Evolutionary conservation across 2,797 vertebrate species (phyloP), one percentile per base, ranked within the genome.

Genomic region (Acestrorhynchus altus): DNA sequence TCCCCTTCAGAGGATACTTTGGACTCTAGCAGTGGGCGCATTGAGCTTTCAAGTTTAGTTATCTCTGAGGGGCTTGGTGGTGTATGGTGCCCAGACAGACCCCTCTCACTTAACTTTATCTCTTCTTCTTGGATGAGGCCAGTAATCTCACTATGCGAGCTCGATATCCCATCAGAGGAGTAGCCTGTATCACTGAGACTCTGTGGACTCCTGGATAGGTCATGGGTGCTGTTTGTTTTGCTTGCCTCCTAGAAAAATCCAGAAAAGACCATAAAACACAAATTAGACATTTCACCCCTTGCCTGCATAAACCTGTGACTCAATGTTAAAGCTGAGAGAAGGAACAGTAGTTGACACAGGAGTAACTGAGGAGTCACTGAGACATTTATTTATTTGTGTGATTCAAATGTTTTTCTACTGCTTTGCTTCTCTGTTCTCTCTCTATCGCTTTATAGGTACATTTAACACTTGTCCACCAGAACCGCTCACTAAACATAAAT

Each of bases 141-240:
- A 0, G 96, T 98, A 87, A 99, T 99, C 92, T 99, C 98, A 28
- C 98, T 99, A 83, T 99, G 98, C 0, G 98, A 99, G 88, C 97
- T 99, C 71, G 98, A 99, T 88, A 99, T 94, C 52, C 98, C 98
- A 0, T 99, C 98, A 0, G 98, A 99, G 64, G 98, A 99, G 84
- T 99, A 99, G 67, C 98, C 98, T 0, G 98, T 99, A 89, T 99
- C 98, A 0, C 98, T 99, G 83, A 98, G 94, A 90, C 98, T 99
- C 89, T 99, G 98, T 51, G 98, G 97, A 80, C 98, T 99, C 82
- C 97, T 95, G 68, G 97, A 98, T 84, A 96, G 90, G 84, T 99
- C 98, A 0, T 96, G 94, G 86, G 93, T 92, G 85, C 96, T 96
- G 94, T 91, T 94, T 88, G 95, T 94, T 95, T 98, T 99, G 87